Evolutionary conservation across 2,113 vertebrate genomes (phyloP).

Genomic region (Balaeniceps rex): DNA sequence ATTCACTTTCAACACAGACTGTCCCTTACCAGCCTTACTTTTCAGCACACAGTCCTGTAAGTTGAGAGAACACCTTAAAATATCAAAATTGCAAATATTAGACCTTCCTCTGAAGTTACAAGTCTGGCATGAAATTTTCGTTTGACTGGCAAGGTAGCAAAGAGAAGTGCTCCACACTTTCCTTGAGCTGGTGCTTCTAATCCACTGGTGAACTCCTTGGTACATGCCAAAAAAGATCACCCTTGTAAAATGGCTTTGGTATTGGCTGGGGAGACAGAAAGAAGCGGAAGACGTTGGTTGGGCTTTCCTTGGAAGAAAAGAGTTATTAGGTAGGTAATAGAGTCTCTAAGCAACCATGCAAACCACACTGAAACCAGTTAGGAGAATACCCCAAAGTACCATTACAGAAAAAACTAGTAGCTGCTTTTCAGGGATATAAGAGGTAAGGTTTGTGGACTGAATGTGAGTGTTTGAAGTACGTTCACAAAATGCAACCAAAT

Average conservation of each 20-base stretch:
- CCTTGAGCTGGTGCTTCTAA: not conserved
- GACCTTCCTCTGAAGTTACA: not conserved
- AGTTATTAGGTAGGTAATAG: not conserved
- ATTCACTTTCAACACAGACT: not conserved
- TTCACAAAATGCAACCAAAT: not conserved
- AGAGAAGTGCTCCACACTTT: not conserved
- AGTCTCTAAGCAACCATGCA: not conserved
- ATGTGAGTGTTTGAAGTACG: not conserved
- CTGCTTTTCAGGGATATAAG: not conserved
- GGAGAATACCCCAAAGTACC: not conserved
- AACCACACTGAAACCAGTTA: not conserved
- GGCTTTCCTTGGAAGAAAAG: not conserved
- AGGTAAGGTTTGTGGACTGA: not conserved
- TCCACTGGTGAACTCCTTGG: too few relatives aligned
- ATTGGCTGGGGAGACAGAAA: not conserved
- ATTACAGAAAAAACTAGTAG: not conserved
- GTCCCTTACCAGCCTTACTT: not conserved
- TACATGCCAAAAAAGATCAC: not conserved
- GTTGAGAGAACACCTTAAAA: not conserved
- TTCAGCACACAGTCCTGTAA: not conserved
- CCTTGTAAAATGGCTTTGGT: not conserved
- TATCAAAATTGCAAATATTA: not conserved
- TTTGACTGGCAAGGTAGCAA: not conserved
- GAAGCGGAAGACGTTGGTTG: not conserved
- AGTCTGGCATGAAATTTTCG: not conserved